Evolutionary conservation across 2,797 vertebrate species (phyloP).

Genomic region (Kryptolebias ocellatus): DNA sequence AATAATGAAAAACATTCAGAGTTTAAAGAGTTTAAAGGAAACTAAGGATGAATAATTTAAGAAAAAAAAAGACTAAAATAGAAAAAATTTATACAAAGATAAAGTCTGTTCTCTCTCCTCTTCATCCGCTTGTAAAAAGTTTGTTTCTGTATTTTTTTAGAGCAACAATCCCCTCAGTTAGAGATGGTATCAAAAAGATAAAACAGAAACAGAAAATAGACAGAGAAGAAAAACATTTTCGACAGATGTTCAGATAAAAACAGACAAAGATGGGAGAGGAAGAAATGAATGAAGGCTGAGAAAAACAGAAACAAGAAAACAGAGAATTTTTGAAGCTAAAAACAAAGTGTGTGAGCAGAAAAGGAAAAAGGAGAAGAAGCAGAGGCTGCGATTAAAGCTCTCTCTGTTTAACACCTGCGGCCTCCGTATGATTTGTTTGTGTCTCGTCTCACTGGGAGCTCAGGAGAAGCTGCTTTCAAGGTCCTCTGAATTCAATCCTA

Average conservation of each 20-base stretch:
- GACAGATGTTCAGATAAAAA: neutral
- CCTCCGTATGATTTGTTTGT: constrained; percentile 54
- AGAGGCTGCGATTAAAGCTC: neutral
- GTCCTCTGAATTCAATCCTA: constrained; percentile 53
- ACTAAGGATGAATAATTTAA: neutral
- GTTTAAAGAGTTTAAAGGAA: neutral
- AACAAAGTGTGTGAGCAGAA: neutral
- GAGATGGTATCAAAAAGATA: too few relatives aligned
- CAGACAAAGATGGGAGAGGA: neutral
- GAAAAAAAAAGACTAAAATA: neutral
- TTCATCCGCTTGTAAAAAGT: too few relatives aligned
- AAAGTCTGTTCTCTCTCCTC: too few relatives aligned
- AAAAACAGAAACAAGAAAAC: neutral
- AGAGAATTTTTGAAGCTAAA: neutral
- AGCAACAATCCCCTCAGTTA: too few relatives aligned
- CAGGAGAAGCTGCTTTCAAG: constrained; percentile 53
- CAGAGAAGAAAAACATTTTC: neutral
- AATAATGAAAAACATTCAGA: neutral
- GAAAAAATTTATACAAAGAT: too few relatives aligned
- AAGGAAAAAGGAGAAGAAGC: neutral
- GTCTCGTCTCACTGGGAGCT: constrained; percentile 52
- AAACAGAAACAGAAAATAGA: neutral
- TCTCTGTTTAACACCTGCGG: constrained; percentile 27
- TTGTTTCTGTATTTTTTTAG: too few relatives aligned
- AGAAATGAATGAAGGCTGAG: neutral